Evolutionary conservation across 2,113 vertebrate species (phyloP).

Genomic region (Eclectus roratus): DNA sequence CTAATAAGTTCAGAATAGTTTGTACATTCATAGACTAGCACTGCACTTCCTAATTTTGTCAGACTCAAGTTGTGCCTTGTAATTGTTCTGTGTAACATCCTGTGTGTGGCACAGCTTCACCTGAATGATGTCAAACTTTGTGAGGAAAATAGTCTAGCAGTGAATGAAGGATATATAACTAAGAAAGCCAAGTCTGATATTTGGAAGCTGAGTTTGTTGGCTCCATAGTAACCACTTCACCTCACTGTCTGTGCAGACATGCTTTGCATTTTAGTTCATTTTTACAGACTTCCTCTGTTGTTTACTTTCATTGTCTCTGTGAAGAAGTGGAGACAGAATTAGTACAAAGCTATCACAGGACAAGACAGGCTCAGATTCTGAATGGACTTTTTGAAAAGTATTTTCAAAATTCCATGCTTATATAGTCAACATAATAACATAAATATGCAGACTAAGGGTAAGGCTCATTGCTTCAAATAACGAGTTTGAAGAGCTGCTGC

Average conservation of each 20-base stretch:
- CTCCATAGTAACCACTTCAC: slow-evolving; percentile 81
- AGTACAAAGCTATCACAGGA: not conserved
- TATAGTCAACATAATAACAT: not conserved
- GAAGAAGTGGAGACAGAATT: slow-evolving; percentile 11
- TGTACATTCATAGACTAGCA: not conserved
- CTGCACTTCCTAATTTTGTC: not conserved
- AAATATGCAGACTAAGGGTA: not conserved
- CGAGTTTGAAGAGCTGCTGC: not conserved
- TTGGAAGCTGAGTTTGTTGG: slow-evolving; percentile 65
- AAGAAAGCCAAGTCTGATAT: slow-evolving; percentile 71
- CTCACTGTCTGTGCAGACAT: slow-evolving; percentile 71
- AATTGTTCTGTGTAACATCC: not conserved
- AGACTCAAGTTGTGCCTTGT: not conserved
- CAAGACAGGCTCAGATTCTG: not conserved
- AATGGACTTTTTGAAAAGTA: not conserved
- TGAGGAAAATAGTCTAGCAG: slow-evolving; percentile 9
- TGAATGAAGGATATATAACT: not conserved
- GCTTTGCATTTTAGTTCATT: slow-evolving; percentile 74
- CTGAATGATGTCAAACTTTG: not conserved
- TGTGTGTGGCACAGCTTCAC: not conserved
- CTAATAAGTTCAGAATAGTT: not conserved
- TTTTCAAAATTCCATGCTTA: not conserved
- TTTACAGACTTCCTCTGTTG: slow-evolving; percentile 43
- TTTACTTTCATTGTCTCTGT: slow-evolving; percentile 32
- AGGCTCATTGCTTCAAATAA: not conserved